phyloP scores from a whole-genome alignment of 2,797 vertebrate species.

The Coregonus ussuriensis region DNA sequence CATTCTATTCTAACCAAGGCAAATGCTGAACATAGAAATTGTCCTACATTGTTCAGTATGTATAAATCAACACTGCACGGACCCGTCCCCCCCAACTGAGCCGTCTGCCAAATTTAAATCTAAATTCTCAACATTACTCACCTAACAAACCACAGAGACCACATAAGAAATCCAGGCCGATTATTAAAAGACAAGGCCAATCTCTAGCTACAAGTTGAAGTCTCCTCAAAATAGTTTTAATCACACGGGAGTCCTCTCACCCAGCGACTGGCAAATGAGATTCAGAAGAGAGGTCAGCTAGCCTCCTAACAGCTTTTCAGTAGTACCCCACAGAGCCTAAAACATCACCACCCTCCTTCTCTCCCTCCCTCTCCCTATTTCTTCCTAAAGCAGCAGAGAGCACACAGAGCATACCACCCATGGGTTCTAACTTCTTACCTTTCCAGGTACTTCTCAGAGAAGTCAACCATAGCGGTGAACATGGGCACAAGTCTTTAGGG shows the following conservation, averaged over 20 bases:
- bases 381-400: slow-evolving; percentile 19
- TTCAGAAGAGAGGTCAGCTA: slow-evolving; percentile 60
- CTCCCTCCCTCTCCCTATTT: background rate
- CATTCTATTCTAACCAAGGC: slow-evolving; percentile 62
- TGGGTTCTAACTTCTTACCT: slow-evolving; percentile 77
- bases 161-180: slow-evolving; percentile 72
- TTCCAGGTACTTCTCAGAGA: slow-evolving; percentile 88
- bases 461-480: slow-evolving; percentile 82
- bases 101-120: slow-evolving; percentile 2
- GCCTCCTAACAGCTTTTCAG: slow-evolving; percentile 40
- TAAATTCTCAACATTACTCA: slow-evolving; percentile 55
- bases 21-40: slow-evolving; percentile 55
- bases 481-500: slow-evolving; percentile 56
- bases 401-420: background rate
- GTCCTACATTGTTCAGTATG: slow-evolving; percentile 59
- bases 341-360: background rate
- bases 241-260: slow-evolving; percentile 55
- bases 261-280: slow-evolving; percentile 65
- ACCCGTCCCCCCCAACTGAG: slow-evolving; percentile 35
- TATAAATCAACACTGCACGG: slow-evolving; percentile 39
- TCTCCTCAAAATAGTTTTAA: slow-evolving; percentile 61
- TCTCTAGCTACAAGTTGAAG: slow-evolving; percentile 38
- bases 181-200: slow-evolving; percentile 60
- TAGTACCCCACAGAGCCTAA: slow-evolving; percentile 32
- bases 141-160: slow-evolving; percentile 63